Evolutionary conservation across 2,113 vertebrate genomes (phyloP).

Genomic region (Peromyscus polionotus): DNA sequence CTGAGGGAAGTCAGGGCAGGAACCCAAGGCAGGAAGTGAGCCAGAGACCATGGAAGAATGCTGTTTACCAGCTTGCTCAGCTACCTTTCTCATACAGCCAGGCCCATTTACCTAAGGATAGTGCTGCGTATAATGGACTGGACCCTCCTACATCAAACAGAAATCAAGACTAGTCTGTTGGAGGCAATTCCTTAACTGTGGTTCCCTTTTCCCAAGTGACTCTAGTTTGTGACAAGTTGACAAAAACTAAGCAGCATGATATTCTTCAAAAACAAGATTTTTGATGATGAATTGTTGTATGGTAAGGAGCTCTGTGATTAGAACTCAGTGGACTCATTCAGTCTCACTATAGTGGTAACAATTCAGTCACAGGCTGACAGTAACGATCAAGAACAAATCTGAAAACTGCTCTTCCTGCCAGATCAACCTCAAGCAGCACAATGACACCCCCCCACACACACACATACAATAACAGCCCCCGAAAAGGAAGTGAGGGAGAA

Average conservation of each 20-base stretch:
- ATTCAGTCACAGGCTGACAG: background rate
- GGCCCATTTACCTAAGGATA: background rate
- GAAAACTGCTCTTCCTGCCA: background rate
- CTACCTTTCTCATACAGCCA: background rate
- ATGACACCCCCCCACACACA: background rate
- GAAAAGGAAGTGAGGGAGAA: background rate
- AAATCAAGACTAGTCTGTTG: background rate
- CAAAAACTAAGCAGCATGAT: background rate
- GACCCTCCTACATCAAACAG: background rate
- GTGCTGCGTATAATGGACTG: background rate
- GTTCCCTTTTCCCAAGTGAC: background rate
- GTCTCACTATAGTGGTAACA: background rate
- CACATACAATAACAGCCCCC: background rate
- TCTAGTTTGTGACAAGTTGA: background rate
- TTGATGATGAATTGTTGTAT: slow-evolving; percentile 4
- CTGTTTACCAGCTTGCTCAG: background rate
- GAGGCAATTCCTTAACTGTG: background rate
- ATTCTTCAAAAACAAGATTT: background rate
- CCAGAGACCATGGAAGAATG: background rate
- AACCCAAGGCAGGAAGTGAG: background rate
- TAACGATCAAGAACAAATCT: background rate
- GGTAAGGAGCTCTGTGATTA: background rate
- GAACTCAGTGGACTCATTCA: background rate
- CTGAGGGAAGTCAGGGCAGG: background rate
- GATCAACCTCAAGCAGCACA: background rate